Conservation (phyloP, 2,888 invertebrate species). For the Nasonia oneida region DNA sequence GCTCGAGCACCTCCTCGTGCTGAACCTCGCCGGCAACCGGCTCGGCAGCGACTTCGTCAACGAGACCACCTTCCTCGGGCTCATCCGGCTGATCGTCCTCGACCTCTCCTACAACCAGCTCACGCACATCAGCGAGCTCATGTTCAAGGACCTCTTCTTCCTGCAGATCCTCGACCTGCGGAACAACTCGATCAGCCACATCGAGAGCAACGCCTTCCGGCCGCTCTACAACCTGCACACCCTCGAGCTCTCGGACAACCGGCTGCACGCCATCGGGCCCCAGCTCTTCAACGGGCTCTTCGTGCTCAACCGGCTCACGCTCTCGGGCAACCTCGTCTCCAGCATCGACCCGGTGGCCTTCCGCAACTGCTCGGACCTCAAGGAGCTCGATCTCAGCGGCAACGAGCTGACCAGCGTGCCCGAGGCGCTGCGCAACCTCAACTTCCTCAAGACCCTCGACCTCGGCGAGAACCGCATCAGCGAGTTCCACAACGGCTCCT, state of each 20-base stretch:
- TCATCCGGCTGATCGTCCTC: conserved; percentile 91
- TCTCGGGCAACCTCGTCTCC: conserved; percentile 92
- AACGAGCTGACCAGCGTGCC: conserved; percentile 92
- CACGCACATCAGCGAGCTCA: conserved; percentile 89
- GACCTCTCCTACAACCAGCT: conserved; percentile 93
- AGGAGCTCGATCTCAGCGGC: conserved; percentile 93
- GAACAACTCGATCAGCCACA: conserved; percentile 93
- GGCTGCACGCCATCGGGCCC: conserved; percentile 89
- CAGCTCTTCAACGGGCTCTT: conserved; percentile 91
- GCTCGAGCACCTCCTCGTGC: conserved; percentile 89
- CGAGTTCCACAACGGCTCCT: conserved; percentile 90
- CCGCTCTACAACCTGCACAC: conserved; percentile 94
- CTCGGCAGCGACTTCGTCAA: conserved; percentile 92
- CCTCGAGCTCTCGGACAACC: conserved; percentile 92
- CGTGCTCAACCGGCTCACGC: conserved; percentile 90
- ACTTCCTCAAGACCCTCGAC: conserved; percentile 92
- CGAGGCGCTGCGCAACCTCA: conserved; percentile 89
- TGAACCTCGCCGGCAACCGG: conserved; percentile 92
- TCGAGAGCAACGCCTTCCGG: conserved; percentile 92
- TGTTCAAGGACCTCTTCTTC: conserved; percentile 92
- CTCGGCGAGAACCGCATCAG: conserved; percentile 95
- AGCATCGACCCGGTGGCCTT: conserved; percentile 90
- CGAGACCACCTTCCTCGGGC: conserved; percentile 91
- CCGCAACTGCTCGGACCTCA: conserved; percentile 92
- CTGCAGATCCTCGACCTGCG: conserved; percentile 91